A percentile compares a stretch with the other conserved stretches of the same genome.
These are phyloP conservation scores for Ursus arctos DNA, from an alignment of 2,113 vertebrate genomes.

Conservation along the genomic window DNA sequence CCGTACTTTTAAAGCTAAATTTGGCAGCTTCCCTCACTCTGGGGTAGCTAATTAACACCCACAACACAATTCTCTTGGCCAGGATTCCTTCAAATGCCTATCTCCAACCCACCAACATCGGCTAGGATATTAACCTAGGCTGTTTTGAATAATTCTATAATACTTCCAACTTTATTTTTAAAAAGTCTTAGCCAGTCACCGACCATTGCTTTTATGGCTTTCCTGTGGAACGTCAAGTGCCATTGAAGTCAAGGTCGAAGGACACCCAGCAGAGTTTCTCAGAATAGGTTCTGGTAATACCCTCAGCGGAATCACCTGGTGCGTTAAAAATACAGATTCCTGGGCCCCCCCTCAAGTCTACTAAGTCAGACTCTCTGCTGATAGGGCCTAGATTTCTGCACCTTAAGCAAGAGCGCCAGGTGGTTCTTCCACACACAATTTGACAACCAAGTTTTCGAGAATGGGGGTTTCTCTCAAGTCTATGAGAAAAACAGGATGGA, in stretches of 20 bases:
- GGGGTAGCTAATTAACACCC: background rate
- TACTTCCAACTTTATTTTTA: slow-evolving; percentile 49
- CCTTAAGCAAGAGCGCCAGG: background rate
- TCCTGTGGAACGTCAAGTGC: background rate
- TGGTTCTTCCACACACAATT: background rate
- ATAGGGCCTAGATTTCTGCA: background rate
- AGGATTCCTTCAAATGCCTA: background rate
- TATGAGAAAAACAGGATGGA: background rate
- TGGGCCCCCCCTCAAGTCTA: background rate
- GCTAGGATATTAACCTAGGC: background rate
- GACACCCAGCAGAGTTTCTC: background rate
- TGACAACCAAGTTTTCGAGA: slow-evolving; percentile 5
- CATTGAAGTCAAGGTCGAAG: slow-evolving; percentile 38
- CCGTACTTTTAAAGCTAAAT: background rate
- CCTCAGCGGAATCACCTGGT: background rate
- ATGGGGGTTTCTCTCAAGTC: background rate
- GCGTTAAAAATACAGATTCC: background rate
- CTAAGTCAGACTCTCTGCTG: background rate
- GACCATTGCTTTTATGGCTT: background rate
- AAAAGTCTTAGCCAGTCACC: background rate
- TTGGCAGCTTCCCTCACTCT: slow-evolving; percentile 6
- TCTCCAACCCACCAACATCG: background rate
- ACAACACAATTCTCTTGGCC: background rate
- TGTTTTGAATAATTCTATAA: background rate
- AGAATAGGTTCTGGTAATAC: background rate